Percentiles rank a stretch among this genome's conserved stretches.
These are phyloP conservation scores for Megaceryle torquata DNA, from an alignment of 2,113 vertebrate species.

Conservation along the genomic window DNA sequence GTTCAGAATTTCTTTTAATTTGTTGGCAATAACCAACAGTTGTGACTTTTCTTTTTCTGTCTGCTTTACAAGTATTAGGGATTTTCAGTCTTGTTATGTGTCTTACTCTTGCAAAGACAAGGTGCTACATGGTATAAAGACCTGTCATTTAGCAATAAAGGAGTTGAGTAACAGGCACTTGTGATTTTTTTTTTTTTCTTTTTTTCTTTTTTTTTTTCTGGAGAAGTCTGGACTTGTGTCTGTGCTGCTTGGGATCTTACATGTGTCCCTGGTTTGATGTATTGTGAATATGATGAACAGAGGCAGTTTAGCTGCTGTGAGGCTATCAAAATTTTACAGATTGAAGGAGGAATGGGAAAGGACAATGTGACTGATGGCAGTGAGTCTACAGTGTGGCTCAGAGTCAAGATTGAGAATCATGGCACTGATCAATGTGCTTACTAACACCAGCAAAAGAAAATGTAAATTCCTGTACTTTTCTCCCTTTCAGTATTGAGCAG, in stretches of 20 bases:
- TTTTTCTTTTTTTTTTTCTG: too few species aligned
- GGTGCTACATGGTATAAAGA: background rate
- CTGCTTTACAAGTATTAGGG: background rate
- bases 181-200: background rate
- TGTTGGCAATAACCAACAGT: background rate
- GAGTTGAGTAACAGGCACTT: background rate
- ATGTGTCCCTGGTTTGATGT: fast-evolving
- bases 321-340: background rate
- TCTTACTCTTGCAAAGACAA: background rate
- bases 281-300: background rate
- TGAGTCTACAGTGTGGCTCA: background rate
- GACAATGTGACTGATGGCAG: background rate
- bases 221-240: background rate
- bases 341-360: background rate
- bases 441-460: background rate
- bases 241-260: background rate
- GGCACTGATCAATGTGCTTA: background rate
- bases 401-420: background rate
- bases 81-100: background rate
- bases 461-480: background rate
- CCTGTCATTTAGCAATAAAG: background rate
- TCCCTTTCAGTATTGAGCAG: background rate
- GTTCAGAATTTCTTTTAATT: background rate
- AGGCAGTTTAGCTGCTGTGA: background rate
- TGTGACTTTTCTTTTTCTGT: background rate